These are phyloP conservation scores for Cricetomys ansorgei DNA, from an alignment of 2,113 vertebrate species.

Conservation along the genomic window DNA sequence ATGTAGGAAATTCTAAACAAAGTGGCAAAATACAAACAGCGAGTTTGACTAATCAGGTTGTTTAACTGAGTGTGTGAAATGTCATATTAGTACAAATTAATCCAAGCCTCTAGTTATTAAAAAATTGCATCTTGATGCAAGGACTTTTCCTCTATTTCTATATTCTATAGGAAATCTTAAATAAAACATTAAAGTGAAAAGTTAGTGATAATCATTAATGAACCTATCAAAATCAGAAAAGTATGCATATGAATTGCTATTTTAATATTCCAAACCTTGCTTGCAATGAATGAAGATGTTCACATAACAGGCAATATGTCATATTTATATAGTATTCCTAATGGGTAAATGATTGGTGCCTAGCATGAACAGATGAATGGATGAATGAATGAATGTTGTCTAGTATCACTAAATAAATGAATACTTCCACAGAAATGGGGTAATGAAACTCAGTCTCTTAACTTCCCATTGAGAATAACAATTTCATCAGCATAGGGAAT, in stretches of 20 bases:
- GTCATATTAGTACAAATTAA: neutral
- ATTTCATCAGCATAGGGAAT: neutral
- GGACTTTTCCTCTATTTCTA: neutral
- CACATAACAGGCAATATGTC: neutral
- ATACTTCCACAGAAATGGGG: neutral
- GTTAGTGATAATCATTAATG: neutral
- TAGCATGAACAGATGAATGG: neutral
- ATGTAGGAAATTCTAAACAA: neutral
- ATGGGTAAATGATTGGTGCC: neutral
- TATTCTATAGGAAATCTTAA: neutral
- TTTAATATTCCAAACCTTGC: constrained; percentile 19
- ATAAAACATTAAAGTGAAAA: constrained; percentile 19
- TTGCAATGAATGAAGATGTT: neutral
- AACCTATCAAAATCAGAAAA: neutral
- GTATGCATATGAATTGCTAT: neutral
- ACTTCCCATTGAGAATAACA: neutral
- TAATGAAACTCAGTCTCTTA: neutral
- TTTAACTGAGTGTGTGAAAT: neutral
- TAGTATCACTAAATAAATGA: neutral
- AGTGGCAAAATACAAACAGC: neutral
- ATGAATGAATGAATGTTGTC: neutral
- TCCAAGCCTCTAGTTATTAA: neutral
- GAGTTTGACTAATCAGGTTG: neutral
- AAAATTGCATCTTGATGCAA: neutral
- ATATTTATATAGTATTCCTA: neutral